A percentile compares a stretch with the other conserved stretches of the same genome.
These are phyloP conservation scores for Notolepis coatsorum DNA, from an alignment of 2,797 vertebrate genomes.

Conservation along the genomic window DNA sequence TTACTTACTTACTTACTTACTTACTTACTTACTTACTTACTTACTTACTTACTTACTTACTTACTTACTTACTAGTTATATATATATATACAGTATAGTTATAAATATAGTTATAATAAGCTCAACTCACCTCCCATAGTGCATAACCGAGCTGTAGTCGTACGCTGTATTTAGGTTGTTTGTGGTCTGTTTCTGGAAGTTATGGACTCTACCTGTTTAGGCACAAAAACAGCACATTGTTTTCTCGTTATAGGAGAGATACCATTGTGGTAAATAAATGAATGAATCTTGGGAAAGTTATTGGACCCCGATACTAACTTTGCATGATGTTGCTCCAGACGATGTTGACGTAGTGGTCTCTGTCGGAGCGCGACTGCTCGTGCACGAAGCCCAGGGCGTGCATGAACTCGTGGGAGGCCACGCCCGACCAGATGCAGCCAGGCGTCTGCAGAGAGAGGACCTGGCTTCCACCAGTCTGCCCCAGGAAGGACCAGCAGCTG, in stretches of 20 bases:
- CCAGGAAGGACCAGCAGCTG: constrained; percentile 92
- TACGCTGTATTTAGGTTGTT: constrained; percentile 88
- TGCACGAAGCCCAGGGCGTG: constrained; percentile 90
- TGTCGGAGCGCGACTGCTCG: constrained; percentile 89
- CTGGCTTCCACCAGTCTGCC: constrained; percentile 85
- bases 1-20: no score
- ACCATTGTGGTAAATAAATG: not conserved
- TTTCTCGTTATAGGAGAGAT: not conserved
- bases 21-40: no score
- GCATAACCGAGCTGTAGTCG: constrained; percentile 91
- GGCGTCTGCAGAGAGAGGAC: constrained; percentile 85
- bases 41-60: no score
- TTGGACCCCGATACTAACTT: constrained; percentile 53
- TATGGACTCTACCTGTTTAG: constrained; percentile 74
- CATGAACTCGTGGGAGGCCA: constrained; percentile 88
- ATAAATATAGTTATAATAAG: no score
- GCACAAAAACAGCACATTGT: not conserved
- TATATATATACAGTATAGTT: no score
- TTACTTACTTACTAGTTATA: no score
- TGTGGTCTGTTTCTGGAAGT: constrained; percentile 87
- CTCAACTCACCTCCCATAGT: constrained; percentile 86
- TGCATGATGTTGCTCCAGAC: constrained; percentile 87
- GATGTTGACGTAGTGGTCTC: constrained; percentile 86
- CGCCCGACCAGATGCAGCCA: constrained; percentile 87
- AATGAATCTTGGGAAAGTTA: not conserved